A percentile compares a stretch with the other conserved stretches of the same genome.
These are phyloP conservation scores for Proterorhinus semilunaris DNA, from an alignment of 2,113 vertebrate genomes.

Conservation along the genomic window DNA sequence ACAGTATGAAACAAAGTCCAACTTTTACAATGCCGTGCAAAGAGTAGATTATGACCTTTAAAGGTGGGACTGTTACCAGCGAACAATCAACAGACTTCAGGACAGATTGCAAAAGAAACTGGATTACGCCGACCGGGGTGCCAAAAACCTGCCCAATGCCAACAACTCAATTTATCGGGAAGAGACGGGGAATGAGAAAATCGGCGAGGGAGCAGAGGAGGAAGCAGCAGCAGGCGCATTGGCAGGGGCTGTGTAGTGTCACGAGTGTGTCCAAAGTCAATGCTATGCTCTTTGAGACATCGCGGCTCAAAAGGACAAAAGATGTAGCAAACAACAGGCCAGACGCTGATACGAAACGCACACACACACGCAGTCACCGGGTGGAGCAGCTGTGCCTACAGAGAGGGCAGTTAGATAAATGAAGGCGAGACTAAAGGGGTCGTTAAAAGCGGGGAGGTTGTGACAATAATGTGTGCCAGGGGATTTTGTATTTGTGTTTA, in stretches of 20 bases:
- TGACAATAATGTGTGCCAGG: constrained; percentile 67
- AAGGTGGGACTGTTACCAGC: constrained; percentile 38
- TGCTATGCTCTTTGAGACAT: constrained; percentile 43
- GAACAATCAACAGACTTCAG: constrained; percentile 24
- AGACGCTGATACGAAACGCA: constrained; percentile 55
- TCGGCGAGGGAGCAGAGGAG: background rate
- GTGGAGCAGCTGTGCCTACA: constrained; percentile 69
- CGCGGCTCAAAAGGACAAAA: constrained; percentile 42
- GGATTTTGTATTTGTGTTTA: constrained; percentile 49
- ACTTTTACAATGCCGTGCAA: constrained; percentile 9
- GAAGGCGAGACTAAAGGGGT: constrained; percentile 67
- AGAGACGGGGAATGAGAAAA: constrained; percentile 20
- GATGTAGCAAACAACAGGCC: constrained; percentile 50
- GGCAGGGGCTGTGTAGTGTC: constrained; percentile 34
- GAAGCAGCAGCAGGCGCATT: background rate
- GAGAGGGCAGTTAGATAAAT: constrained; percentile 58
- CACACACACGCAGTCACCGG: constrained; percentile 54
- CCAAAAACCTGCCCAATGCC: constrained; percentile 50
- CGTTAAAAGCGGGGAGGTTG: constrained; percentile 61
- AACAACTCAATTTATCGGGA: constrained; percentile 58
- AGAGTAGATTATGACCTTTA: constrained; percentile 26
- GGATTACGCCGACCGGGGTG: constrained; percentile 25
- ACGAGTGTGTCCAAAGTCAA: constrained; percentile 50
- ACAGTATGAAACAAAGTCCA: constrained; percentile 12
- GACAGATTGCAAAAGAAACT: constrained; percentile 25